A percentile compares a stretch with the other conserved stretches of the same genome.
These are phyloP conservation scores for Silurus glanis DNA, from an alignment of 2,113 vertebrate species.

Conservation along the genomic window DNA sequence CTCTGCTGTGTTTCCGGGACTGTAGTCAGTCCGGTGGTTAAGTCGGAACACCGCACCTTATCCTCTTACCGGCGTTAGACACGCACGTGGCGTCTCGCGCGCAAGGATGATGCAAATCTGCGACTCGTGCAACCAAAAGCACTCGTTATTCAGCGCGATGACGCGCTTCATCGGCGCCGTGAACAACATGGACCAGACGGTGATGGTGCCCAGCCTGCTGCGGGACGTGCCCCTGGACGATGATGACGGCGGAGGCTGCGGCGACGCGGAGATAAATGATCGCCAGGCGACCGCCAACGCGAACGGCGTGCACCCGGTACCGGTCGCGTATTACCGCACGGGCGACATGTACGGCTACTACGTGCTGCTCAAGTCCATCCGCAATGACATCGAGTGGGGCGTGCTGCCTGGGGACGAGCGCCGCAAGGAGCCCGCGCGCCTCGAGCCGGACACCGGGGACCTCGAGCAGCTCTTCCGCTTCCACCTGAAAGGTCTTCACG, in stretches of 20 bases:
- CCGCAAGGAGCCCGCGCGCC: constrained; percentile 69
- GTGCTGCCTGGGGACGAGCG: constrained; percentile 80
- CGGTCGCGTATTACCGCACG: constrained; percentile 58
- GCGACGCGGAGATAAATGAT: constrained; percentile 36
- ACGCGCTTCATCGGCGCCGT: constrained; percentile 91
- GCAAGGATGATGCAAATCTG: constrained; percentile 83
- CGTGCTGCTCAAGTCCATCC: constrained; percentile 88
- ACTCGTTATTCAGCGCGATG: constrained; percentile 90
- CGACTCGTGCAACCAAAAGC: constrained; percentile 87
- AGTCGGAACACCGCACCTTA: background rate
- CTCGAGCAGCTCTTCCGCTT: constrained; percentile 89
- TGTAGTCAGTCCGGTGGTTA: too few relatives aligned
- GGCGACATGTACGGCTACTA: constrained; percentile 93
- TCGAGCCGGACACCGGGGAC: constrained; percentile 78
- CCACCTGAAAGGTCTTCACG: constrained; percentile 86
- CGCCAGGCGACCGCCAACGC: background rate
- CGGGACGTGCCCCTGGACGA: constrained; percentile 83
- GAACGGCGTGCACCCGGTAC: constrained; percentile 31
- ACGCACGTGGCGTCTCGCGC: background rate
- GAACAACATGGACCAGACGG: constrained; percentile 95
- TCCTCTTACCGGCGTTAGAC: background rate
- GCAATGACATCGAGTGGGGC: constrained; percentile 92
- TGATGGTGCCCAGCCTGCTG: constrained; percentile 92
- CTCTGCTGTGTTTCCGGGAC: too few relatives aligned
- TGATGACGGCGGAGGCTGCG: constrained; percentile 24